Percentiles rank a stretch among this genome's conserved stretches.
Conservation (phyloP, 2,113 vertebrate genomes). For the Strigops habroptila region DNA sequence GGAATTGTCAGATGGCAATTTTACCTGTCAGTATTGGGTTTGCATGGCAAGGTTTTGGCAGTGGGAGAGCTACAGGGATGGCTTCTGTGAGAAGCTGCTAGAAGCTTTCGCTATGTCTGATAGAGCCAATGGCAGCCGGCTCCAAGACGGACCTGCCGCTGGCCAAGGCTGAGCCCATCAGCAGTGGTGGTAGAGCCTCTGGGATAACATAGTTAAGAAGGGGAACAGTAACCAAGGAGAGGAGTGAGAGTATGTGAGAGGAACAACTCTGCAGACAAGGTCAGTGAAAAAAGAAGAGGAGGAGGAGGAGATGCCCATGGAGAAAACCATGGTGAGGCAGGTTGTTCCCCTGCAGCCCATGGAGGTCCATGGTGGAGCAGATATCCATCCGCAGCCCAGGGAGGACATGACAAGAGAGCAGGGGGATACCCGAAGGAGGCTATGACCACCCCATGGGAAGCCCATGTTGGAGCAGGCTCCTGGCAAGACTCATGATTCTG, state of each 20-base stretch:
- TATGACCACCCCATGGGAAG: neutral
- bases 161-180: neutral
- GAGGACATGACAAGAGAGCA: neutral
- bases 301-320: neutral
- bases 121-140: neutral
- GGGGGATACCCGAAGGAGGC: neutral
- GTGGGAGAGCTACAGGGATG: neutral
- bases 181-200: neutral
- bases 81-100: neutral
- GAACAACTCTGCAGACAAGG: neutral
- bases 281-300: neutral
- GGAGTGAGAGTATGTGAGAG: neutral
- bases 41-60: neutral
- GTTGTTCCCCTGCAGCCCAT: neutral
- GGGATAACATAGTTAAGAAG: neutral
- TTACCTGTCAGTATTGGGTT: neutral
- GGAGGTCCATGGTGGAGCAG: neutral
- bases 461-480: neutral
- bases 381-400: neutral
- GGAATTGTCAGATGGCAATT: neutral
- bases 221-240: neutral
- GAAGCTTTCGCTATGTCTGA: neutral
- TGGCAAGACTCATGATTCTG: neutral
- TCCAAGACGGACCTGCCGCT: fast-evolving
- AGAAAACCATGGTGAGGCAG: neutral